Evolutionary conservation across 2,113 vertebrate species (phyloP), one percentile per base, ranked within the genome.

Genomic region (Stigmatopora argus): DNA sequence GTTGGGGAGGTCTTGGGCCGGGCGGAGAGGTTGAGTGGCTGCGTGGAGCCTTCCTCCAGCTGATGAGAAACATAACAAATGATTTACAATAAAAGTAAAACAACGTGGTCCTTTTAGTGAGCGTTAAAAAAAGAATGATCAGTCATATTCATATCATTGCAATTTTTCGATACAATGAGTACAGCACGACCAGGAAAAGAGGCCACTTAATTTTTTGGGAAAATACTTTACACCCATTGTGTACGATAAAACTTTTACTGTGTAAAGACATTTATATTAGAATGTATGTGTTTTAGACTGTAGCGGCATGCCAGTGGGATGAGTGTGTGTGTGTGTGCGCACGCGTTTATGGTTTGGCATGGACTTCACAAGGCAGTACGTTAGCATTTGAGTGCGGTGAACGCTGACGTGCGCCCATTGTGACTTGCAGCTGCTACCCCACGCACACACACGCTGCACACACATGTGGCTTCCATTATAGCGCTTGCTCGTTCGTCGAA

Each of bases 11-110:
- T 96, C 91, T 95, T 96, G 72, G 95, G 94, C 85, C 95, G 76
- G 71, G 95, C 93, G 62, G 95, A 97, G 72, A 97, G 93, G 86
- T 97, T 97, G 85, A 97, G 78, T 10, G 95, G 95, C 91, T 97
- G 95, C 15, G 92, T 92, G 77, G 92, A 91, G 89, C 94, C 95
- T 82, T 96, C 95, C 90, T 97, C 82, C 82, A 86, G 81, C 79
- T 7, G 10, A 48, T 1, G 6, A 5, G 49, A 62, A 7, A 15
- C 15, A 64, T 4, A 21, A 3, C 21, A n/a, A 11, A 21, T 41
- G 7, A 41, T 41, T 41, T 41, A 41, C 9, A 8, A 10, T 41
- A 41, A 41, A 41, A 41, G 9, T 41, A 41, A 41, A 41, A 56
- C 31, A 15, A 56, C 3, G 12, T 12, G 4, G 10, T 14, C 19